These are phyloP conservation scores for Patella depressa DNA, from an alignment of 2,888 invertebrate species.

Conservation along the genomic window DNA sequence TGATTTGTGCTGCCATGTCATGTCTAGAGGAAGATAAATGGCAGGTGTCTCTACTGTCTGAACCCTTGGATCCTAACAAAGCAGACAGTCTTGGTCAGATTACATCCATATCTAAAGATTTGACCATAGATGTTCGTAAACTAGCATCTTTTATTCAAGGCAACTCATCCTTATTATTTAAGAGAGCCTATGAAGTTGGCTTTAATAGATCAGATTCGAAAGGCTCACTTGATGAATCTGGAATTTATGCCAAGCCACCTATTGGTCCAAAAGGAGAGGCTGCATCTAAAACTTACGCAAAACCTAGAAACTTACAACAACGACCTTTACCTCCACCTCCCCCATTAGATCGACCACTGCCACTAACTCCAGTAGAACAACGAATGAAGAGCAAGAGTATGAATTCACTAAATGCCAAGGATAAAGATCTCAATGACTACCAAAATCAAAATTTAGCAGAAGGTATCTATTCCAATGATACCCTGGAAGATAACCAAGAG, in stretches of 20 bases:
- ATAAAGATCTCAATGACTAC: constrained; percentile 1
- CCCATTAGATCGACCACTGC: constrained; percentile 49
- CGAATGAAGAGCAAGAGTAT: constrained; percentile 22
- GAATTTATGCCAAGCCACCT: constrained; percentile 46
- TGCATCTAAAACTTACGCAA: constrained; percentile 35
- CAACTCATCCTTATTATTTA: constrained; percentile 67
- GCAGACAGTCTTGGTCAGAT: constrained; percentile 91
- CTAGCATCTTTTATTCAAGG: constrained; percentile 88
- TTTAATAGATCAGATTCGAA: constrained; percentile 26
- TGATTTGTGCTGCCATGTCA: constrained; percentile 50
- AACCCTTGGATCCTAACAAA: constrained; percentile 70
- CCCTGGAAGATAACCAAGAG: constrained; percentile 82
- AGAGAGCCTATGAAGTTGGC: constrained; percentile 48
- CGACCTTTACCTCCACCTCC: constrained; percentile 72
- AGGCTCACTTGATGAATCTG: constrained; percentile 16
- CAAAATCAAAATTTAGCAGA: constrained; percentile 13
- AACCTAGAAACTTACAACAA: constrained; percentile 76
- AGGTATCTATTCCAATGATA: constrained; percentile 49
- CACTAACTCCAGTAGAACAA: constrained; percentile 43
- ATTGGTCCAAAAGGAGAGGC: constrained; percentile 47
- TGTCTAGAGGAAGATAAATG: constrained; percentile 62
- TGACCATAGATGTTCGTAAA: constrained; percentile 90
- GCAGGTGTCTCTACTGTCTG: constrained; percentile 53
- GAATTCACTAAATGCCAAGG: constrained; percentile 19
- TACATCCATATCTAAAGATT: constrained; percentile 86